A percentile compares a stretch with the other conserved stretches of the same genome.
These are phyloP conservation scores for Masticophis lateralis DNA, from an alignment of 2,797 vertebrate species.

Conservation along the genomic window DNA sequence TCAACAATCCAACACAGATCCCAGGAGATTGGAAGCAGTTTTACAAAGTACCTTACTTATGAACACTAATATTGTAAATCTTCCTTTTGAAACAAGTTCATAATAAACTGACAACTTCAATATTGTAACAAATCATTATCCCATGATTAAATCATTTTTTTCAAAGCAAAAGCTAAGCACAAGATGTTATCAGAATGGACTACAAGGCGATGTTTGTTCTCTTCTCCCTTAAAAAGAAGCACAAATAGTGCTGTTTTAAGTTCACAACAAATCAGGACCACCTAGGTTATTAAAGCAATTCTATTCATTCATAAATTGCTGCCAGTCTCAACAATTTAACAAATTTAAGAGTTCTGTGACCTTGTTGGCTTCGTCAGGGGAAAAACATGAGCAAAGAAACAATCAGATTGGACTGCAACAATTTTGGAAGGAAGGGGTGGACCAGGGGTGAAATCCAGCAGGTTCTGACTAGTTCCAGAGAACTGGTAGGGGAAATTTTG, in stretches of 20 bases:
- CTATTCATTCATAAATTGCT: background rate
- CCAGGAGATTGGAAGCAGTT: background rate
- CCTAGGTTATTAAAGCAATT: conserved; percentile 16
- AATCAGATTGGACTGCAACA: background rate
- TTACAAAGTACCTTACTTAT: background rate
- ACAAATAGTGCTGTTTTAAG: background rate
- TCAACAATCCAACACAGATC: background rate
- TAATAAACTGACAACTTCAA: conserved; percentile 34
- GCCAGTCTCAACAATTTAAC: background rate
- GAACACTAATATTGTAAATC: background rate
- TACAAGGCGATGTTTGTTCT: background rate
- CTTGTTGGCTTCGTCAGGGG: background rate
- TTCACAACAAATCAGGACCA: conserved; percentile 14
- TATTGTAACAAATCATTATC: conserved; percentile 34
- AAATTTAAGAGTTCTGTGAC: background rate
- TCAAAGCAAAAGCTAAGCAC: conserved; percentile 19
- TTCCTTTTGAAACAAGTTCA: background rate
- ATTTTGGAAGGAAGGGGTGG: background rate
- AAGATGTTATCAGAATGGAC: conserved; percentile 3
- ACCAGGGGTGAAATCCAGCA: too few species aligned
- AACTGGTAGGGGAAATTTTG: too few species aligned
- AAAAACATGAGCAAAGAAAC: background rate
- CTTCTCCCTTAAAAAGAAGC: background rate
- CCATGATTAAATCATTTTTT: conserved; percentile 45
- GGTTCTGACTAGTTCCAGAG: too few species aligned